Evolutionary conservation across 2,888 invertebrate species (phyloP).

Genomic region (Phasia obesa): DNA sequence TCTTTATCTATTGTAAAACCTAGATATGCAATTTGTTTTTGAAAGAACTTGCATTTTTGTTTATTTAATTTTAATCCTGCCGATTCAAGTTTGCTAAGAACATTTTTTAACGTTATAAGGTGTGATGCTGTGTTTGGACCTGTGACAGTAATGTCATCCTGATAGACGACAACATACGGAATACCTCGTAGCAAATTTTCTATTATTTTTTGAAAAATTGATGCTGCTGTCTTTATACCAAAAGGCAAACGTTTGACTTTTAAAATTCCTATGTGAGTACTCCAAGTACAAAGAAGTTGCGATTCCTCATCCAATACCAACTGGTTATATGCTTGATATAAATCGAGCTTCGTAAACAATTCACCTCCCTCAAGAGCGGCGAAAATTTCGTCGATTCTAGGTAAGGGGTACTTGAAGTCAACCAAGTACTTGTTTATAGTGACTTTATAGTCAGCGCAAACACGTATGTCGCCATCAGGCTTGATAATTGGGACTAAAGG

Average conservation of each 20-base stretch:
- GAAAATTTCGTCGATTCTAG: constrained; percentile 42
- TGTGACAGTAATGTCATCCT: neutral
- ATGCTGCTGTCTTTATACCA: constrained; percentile 9
- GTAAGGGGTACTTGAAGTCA: constrained; percentile 61
- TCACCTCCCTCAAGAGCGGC: constrained; percentile 55
- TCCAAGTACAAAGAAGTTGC: constrained; percentile 54
- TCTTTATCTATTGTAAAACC: too few relatives aligned
- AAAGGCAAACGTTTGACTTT: constrained; percentile 62
- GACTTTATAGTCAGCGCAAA: constrained; percentile 46
- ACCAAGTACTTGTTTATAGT: too few relatives aligned
- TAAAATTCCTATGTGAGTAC: too few relatives aligned
- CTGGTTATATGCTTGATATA: constrained; percentile 62
- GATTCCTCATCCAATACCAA: constrained; percentile 50
- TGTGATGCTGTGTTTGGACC: neutral
- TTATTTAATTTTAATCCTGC: too few relatives aligned
- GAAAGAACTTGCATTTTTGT: too few relatives aligned
- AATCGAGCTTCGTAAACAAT: constrained; percentile 57
- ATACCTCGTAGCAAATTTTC: too few relatives aligned
- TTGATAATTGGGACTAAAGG: too few relatives aligned
- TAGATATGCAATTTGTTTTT: too few relatives aligned
- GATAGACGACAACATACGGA: constrained; percentile 48
- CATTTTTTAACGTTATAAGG: neutral
- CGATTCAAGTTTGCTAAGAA: too few relatives aligned
- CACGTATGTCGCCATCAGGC: constrained; percentile 43
- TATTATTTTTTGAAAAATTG: too few relatives aligned